phyloP scores from a whole-genome alignment of 2,797 vertebrate genomes.

The Heliangelus exortis region DNA sequence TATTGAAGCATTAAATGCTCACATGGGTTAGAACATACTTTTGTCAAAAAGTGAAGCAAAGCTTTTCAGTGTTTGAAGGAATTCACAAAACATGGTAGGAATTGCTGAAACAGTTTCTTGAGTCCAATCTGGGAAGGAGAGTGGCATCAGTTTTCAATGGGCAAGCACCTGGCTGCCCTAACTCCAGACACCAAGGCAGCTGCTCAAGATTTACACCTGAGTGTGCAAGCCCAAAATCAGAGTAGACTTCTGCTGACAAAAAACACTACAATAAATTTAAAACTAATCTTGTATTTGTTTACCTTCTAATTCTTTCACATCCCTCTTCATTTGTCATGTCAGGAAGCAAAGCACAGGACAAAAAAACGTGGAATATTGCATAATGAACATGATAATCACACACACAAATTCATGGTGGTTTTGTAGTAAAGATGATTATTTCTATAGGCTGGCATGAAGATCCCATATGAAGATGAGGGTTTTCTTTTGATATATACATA shows the following conservation, averaged over 20 bases:
- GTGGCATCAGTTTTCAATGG: neutral
- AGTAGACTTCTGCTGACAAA: neutral
- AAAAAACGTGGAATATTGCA: neutral
- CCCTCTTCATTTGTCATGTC: neutral
- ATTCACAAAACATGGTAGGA: neutral
- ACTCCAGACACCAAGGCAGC: neutral
- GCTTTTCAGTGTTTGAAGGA: neutral
- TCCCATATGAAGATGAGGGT: neutral
- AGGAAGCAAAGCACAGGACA: neutral
- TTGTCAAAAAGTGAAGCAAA: neutral
- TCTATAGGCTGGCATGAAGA: neutral
- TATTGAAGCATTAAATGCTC: neutral
- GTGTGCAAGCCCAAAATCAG: neutral
- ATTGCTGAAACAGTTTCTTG: neutral
- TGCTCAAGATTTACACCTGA: neutral
- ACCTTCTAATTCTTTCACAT: neutral
- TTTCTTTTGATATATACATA: conserved; percentile 23
- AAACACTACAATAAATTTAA: neutral
- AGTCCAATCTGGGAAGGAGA: neutral
- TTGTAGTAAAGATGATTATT: conserved; percentile 44
- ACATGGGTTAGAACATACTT: neutral
- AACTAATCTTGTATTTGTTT: neutral
- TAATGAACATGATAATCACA: neutral
- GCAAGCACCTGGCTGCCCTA: neutral
- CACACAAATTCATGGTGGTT: neutral